Evolutionary conservation across 2,888 invertebrate genomes (phyloP), one percentile per base, ranked within the genome.

Genomic region (Conistra vaccinii): DNA sequence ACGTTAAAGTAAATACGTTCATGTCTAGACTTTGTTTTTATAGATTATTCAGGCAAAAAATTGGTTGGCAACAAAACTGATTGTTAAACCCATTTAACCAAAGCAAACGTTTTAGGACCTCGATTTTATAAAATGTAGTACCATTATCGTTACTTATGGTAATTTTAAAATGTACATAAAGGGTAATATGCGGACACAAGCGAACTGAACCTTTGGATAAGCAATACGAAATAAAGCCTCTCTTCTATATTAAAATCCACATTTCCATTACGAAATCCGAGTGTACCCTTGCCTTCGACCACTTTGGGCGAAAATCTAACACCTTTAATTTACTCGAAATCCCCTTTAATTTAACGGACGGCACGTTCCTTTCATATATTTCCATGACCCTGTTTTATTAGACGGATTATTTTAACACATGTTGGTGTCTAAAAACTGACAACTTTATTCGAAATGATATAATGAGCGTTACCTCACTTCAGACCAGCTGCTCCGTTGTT

Each of bases 261-360:
- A 85, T 87, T 86, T 86, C 84, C 85, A 86, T 88, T 86, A 86
- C 80, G 67, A 81, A 82, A 78, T 82, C 71, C 80, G 67, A 75
- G 65, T 26, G 66, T 76, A 83, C 85, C 85, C 76, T 81, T 85
- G 73, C 88, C 85, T 89, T 85, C 88, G 80, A 85, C 85, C 86
- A 83, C 85, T 87, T 85, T 85, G 79, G 80, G 87, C 87, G 86
- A 89, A 89, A 88, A 92, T 90, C 92, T 91, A 92, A 92, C 92
- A 93, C 95, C 92, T 93, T 92, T 93, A 93, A 94, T 94, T 94
- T 93, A 91, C 88, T 88, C 84, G 76, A 91, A 93, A 94, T 93
- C 94, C 93, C 91, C 92, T 93, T 92, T 93, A 92, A 94, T 94
- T 93, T 92, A 84, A 91, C 89, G 80, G 87, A 89, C 85, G 92